Percentiles rank a stretch among this genome's conserved stretches.
These are phyloP conservation scores for Brassicogethes aeneus DNA, from an alignment of 2,888 invertebrate species.

Conservation along the genomic window DNA sequence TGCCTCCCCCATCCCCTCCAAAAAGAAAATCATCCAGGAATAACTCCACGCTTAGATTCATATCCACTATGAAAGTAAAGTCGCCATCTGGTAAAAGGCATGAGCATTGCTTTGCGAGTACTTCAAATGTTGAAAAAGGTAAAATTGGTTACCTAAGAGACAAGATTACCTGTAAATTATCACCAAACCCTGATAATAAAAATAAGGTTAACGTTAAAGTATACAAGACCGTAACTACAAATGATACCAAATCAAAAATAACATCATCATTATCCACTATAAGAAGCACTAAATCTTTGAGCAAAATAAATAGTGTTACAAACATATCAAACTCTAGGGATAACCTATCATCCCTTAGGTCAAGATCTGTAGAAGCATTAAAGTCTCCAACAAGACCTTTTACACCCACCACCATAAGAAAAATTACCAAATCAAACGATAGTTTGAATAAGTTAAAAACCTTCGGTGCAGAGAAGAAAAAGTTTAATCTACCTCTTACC, in stretches of 20 bases:
- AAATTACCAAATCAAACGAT: conserved; percentile 21
- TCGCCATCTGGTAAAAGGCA: conserved; percentile 37
- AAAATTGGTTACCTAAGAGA: conserved; percentile 55
- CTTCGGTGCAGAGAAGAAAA: conserved; percentile 47
- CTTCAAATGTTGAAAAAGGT: conserved; percentile 36
- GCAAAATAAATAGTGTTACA: conserved; percentile 38
- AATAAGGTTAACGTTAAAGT: conserved; percentile 21
- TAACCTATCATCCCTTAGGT: conserved; percentile 6
- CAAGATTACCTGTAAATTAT: conserved; percentile 52
- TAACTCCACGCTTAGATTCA: conserved; percentile 58
- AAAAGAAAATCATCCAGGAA: conserved; percentile 66
- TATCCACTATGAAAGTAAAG: conserved; percentile 46
- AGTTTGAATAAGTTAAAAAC: conserved; percentile 22
- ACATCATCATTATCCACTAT: conserved; percentile 36
- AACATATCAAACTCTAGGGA: conserved; percentile 8
- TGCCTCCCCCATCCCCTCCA: conserved; percentile 62
- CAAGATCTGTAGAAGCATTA: conserved; percentile 17
- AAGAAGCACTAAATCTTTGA: conserved; percentile 32
- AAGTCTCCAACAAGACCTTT: conserved; percentile 12
- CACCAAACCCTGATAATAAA: conserved; percentile 32
- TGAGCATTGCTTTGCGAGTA: conserved; percentile 43
- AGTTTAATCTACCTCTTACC: conserved; percentile 36
- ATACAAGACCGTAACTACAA: conserved; percentile 30
- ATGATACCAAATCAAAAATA: conserved; percentile 35
- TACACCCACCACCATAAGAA: conserved; percentile 7